Base-by-base conservation (phyloP, 1,140 invertebrate genomes). In the Aporrectodea caliginosa region DNA sequence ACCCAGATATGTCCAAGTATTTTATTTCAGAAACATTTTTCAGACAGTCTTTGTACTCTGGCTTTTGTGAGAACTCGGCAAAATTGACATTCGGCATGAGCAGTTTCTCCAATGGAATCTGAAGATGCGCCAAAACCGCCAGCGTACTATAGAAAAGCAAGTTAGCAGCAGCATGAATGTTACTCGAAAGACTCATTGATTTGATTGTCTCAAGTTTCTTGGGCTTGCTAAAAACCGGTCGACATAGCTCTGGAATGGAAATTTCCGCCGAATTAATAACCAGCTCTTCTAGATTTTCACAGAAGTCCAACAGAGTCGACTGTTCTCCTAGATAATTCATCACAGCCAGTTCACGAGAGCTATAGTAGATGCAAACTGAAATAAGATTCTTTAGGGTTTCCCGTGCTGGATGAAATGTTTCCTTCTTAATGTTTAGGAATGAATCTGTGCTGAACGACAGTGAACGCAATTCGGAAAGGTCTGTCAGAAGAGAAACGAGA, bases 61-160 rank as follows among this genome's bases (percentile, higher is more conserved):
- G 27, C 43, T 79, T 79, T 32, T 35, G 30, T 22, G 43, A 30
- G 73, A 79, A 79, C 32, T 79, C 78, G 1, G 43, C 16, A 27
- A 79, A 79, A 35, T 79, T 79, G 2, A 79, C 78, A 32, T 79
- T 79, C 12, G 78, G 78, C 78, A 79, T 79, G n/a, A 79, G 71
- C 14, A 79, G 43, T 12, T 70, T 79, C 32, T 79, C 32, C 78
- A 70, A 79, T 12, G 33, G 32, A 16, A 79, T 1, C 29, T 75
- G 27, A 1, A 71, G 34, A 74, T 79, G 73, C 22, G 78, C 70
- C 22, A 79, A 33, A 22, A 58, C 70, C 71, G 78, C 75, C 35
- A 79, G 32, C 43, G 78, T 79, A 22, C 78, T 71, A 43, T 79
- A 79, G 35, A 79, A 79, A n/a, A 79, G 32, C 78, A 79, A 58